Evolutionary conservation across 1,140 invertebrate genomes (phyloP), one percentile per base, ranked within the genome.

Genomic region (Leptopilina clavipes): DNA sequence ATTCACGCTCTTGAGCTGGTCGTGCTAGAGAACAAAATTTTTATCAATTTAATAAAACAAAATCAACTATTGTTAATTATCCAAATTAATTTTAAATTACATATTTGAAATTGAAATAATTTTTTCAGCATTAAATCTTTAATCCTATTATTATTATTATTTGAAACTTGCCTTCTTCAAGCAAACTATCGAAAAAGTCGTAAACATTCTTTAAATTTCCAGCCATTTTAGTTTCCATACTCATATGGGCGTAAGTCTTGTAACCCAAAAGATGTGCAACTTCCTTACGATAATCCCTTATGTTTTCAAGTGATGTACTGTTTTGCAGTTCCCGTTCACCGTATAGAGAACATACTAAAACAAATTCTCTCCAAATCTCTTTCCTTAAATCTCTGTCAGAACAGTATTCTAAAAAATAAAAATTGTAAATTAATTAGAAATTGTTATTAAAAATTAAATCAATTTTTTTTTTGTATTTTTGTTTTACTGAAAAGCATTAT

Each of bases 221-320:
- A 3, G 97, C 96, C 96, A 98, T 98, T 92, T 98, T 98, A 0
- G 96, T 98, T 91, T 96, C 94, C 96, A 98, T 97, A 40, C 95
- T 97, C 93, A 98, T 94, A 40, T 97, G 93, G 0, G 93, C 94
- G 90, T 92, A 98, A 76, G 92, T 94, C 71, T 94, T 91, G 87
- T 93, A 98, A 0, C 97, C 97, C 65, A 98, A 90, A 19, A 94
- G 79, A 83, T 94, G 91, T 0, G 97, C 97, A 84, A 95, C 93
- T 65, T 94, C 92, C 31, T 86, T 87, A 85, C 96, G 94, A 56
- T 93, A 85, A 44, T 82, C 86, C 44, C 97, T 91, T 59, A 98
- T 95, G 83, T 96, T 93, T 87, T 98, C 95, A 71, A 98, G 88
- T 80, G 94, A 87, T 11, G 93, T 90, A 85, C 94, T 95, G 72